Evolutionary conservation across 2,888 invertebrate species (phyloP).

Genomic region (Lymantria dispar): DNA sequence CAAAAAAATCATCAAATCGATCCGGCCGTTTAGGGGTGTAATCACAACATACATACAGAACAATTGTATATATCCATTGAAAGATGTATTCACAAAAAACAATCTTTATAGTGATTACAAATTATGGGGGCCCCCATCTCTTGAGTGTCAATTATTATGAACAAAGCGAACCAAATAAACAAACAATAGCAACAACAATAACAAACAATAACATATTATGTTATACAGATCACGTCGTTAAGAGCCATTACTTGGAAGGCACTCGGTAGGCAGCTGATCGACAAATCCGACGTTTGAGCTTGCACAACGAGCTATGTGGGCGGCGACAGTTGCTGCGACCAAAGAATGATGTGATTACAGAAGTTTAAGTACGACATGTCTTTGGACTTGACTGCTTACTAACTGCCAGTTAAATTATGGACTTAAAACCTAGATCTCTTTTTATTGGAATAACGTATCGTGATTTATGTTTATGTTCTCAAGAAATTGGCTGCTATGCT

Average conservation of each 20-base stretch:
- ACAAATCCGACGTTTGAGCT: constrained; percentile 31
- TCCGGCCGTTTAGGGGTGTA: too few species aligned
- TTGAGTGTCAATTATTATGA: not conserved
- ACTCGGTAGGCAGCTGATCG: constrained; percentile 44
- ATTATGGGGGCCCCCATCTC: too few species aligned
- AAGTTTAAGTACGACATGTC: not conserved
- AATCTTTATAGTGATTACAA: too few species aligned
- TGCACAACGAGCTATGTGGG: constrained; percentile 3
- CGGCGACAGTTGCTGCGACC: not conserved
- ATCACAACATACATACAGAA: too few species aligned
- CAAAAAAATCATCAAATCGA: too few species aligned
- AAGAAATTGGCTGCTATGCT: too few species aligned
- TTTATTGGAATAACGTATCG: too few species aligned
- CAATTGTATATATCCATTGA: too few species aligned
- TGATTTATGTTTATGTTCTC: too few species aligned
- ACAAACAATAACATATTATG: not conserved
- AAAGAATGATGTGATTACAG: not conserved
- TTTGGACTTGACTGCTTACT: not conserved
- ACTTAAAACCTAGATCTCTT: too few species aligned
- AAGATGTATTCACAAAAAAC: too few species aligned
- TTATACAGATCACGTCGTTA: not conserved
- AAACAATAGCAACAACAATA: constrained; percentile 3
- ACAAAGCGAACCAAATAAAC: not conserved
- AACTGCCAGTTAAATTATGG: too few species aligned
- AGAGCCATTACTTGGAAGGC: constrained; percentile 3